Evolutionary conservation across 1,140 invertebrate genomes (phyloP).

Genomic region (Probaryconus sp.): DNA sequence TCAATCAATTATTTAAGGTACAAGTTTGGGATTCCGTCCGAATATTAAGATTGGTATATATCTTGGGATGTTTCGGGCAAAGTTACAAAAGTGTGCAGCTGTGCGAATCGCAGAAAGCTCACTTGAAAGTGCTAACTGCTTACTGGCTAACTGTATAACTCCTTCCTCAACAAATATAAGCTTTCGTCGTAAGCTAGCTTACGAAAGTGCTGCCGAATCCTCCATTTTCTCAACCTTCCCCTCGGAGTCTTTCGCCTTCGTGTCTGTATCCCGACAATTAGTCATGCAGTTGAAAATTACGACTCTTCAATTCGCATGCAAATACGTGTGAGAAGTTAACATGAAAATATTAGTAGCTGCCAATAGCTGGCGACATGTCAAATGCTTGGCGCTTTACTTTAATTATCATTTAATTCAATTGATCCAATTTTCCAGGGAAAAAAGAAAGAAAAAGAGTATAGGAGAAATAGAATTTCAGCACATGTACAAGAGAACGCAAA

Average conservation of each 20-base stretch:
- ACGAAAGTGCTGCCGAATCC: constrained; percentile 34
- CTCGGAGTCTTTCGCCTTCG: constrained; percentile 39
- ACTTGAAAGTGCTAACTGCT: constrained; percentile 49
- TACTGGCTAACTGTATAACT: constrained; percentile 44
- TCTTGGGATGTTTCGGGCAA: not conserved
- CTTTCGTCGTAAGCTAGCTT: constrained; percentile 50
- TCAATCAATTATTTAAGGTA: not conserved
- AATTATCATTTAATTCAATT: too few relatives aligned
- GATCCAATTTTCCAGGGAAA: too few relatives aligned
- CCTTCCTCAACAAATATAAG: constrained; percentile 60
- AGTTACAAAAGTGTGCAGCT: constrained; percentile 15
- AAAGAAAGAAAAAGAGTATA: too few relatives aligned
- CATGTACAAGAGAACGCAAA: too few relatives aligned
- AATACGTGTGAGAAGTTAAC: constrained; percentile 35
- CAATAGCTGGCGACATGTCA: too few relatives aligned
- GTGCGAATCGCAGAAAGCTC: constrained; percentile 8
- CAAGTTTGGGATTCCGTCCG: not conserved
- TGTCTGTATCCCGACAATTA: constrained; percentile 50
- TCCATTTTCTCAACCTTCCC: constrained; percentile 18
- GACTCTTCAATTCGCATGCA: constrained; percentile 48
- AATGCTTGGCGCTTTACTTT: too few relatives aligned
- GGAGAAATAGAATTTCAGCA: too few relatives aligned
- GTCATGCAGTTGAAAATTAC: constrained; percentile 52
- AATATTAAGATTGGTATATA: not conserved
- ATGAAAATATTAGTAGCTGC: too few relatives aligned